These are phyloP conservation scores for Melanophora roralis DNA, from an alignment of 2,888 invertebrate genomes.

Conservation along the genomic window DNA sequence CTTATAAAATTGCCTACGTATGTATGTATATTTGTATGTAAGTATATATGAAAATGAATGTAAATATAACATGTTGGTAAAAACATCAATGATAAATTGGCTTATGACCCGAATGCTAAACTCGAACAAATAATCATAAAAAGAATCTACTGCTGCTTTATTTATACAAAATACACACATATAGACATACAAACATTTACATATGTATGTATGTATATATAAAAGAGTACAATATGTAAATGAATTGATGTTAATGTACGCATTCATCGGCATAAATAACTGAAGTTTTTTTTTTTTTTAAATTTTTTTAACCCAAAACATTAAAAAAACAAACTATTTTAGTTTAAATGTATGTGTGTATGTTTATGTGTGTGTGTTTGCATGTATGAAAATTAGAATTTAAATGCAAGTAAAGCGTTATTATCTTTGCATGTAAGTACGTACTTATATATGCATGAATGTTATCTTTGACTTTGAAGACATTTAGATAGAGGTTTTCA, in stretches of 20 bases:
- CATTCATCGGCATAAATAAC: neutral
- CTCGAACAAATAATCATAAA: slow-evolving; percentile 25
- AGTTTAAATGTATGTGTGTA: neutral
- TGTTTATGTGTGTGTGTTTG: too few species aligned
- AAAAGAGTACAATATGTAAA: neutral
- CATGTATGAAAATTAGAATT: too few species aligned
- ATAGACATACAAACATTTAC: neutral
- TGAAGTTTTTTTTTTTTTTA: neutral
- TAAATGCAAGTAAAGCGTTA: too few species aligned
- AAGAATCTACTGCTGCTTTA: neutral
- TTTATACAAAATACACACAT: neutral
- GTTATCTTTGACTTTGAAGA: neutral
- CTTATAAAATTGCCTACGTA: too few species aligned
- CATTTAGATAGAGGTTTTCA: neutral
- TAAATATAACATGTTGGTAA: neutral
- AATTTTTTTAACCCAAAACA: neutral
- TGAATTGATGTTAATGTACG: neutral
- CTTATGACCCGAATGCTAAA: slow-evolving; percentile 31
- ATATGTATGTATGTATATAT: too few species aligned
- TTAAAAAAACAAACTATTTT: neutral
- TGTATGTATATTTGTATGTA: too few species aligned
- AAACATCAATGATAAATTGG: slow-evolving; percentile 29
- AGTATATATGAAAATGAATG: too few species aligned
- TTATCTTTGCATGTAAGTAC: too few species aligned
- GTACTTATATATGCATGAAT: neutral